Conservation (phyloP, 1,140 invertebrate genomes). For the Trichogramma pretiosum region DNA sequence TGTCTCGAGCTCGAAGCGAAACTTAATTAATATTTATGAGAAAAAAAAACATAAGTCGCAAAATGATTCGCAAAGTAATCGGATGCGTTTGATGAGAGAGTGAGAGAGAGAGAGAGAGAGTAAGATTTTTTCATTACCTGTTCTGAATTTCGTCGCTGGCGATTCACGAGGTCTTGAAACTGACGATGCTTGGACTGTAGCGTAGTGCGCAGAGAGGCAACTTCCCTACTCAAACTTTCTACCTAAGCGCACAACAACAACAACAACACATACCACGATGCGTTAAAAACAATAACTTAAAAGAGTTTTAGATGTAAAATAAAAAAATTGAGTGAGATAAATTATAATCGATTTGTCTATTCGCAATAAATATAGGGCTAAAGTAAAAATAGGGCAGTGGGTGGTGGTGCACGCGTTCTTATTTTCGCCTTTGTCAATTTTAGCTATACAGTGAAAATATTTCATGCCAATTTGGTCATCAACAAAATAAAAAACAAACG, state of each 20-base stretch:
- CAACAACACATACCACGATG: slow-evolving; percentile 28
- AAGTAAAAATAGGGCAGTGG: background rate
- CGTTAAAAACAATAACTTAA: slow-evolving; percentile 39
- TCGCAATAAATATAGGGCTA: too few relatives aligned
- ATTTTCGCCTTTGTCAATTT: too few relatives aligned
- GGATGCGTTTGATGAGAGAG: too few relatives aligned
- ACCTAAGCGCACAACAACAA: slow-evolving; percentile 44
- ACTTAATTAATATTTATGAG: too few relatives aligned
- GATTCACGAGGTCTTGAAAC: slow-evolving; percentile 40
- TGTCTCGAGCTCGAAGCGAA: too few relatives aligned
- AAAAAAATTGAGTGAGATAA: too few relatives aligned
- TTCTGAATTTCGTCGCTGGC: slow-evolving; percentile 28
- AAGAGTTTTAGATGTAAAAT: slow-evolving; percentile 22
- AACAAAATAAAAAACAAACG: background rate
- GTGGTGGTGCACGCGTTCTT: too few relatives aligned
- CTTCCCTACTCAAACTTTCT: slow-evolving; percentile 47
- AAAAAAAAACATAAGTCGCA: too few relatives aligned
- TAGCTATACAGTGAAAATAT: too few relatives aligned
- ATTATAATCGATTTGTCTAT: too few relatives aligned
- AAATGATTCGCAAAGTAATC: too few relatives aligned
- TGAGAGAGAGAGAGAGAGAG: too few relatives aligned
- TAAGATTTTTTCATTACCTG: slow-evolving; percentile 43
- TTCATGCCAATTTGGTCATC: background rate
- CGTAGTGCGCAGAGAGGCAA: slow-evolving; percentile 43
- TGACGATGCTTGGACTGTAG: slow-evolving; percentile 44